These are phyloP conservation scores for Cataglyphis rosenhaueri DNA, from an alignment of 2,888 invertebrate genomes.

Conservation along the genomic window DNA sequence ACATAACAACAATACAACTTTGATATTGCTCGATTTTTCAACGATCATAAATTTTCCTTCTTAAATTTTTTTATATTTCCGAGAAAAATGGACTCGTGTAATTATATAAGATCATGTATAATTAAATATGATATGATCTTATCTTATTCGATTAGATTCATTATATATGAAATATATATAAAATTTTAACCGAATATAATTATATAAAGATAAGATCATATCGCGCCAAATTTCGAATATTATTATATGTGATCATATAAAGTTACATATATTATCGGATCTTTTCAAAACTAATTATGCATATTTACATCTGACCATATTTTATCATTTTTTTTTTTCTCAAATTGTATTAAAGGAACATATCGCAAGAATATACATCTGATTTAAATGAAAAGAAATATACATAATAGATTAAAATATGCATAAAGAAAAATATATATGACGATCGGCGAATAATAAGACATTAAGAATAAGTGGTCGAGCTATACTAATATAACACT, in stretches of 20 bases:
- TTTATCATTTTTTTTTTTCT: background rate
- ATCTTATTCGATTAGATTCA: too few relatives aligned
- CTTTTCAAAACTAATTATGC: too few relatives aligned
- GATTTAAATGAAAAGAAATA: background rate
- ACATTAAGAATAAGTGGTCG: background rate
- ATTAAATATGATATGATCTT: too few relatives aligned
- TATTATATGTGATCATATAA: too few relatives aligned
- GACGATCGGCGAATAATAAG: slow-evolving; percentile 23
- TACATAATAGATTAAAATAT: slow-evolving; percentile 6
- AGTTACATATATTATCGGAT: too few relatives aligned
- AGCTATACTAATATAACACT: slow-evolving; percentile 50
- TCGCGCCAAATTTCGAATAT: too few relatives aligned
- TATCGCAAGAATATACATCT: background rate
- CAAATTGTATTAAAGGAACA: background rate
- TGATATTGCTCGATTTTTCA: background rate
- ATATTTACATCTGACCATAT: too few relatives aligned
- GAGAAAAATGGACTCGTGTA: too few relatives aligned
- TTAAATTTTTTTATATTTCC: background rate
- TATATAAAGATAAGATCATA: too few relatives aligned
- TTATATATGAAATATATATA: too few relatives aligned
- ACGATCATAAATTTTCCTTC: background rate
- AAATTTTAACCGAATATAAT: too few relatives aligned
- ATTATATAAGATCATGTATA: too few relatives aligned
- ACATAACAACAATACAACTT: background rate
- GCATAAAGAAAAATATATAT: background rate